Percentiles rank a stretch among this genome's conserved stretches.
phyloP scores from a whole-genome alignment of 2,888 invertebrate species.

The Petrolisthes cinctipes region DNA sequence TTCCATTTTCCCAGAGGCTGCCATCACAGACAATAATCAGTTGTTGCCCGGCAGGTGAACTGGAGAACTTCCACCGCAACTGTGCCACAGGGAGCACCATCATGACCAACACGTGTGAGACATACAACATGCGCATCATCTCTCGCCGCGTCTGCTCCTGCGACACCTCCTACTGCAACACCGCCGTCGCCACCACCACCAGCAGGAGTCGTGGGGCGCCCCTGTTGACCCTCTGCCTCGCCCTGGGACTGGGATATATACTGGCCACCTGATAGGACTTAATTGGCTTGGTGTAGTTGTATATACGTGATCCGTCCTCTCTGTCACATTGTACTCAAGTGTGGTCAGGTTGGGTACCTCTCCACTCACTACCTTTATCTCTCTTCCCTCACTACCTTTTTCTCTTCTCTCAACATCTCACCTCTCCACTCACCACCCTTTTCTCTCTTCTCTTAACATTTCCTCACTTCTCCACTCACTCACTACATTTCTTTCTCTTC shows the following conservation, averaged over 20 bases:
- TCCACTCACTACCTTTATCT: no score
- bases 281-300: no score
- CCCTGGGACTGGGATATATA: no score
- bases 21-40: not conserved
- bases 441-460: not conserved
- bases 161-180: not conserved
- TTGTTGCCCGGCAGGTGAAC: not conserved
- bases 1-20: not conserved
- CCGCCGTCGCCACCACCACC: not conserved
- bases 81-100: not conserved
- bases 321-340: no score
- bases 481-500: not conserved
- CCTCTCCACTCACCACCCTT: not conserved
- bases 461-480: not conserved
- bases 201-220: not conserved
- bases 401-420: no score
- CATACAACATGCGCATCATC: not conserved
- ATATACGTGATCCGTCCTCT: no score
- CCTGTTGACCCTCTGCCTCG: not conserved
- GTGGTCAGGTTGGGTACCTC: no score
- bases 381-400: no score
- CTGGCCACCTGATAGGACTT: no score
- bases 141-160: not conserved
- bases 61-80: not conserved
- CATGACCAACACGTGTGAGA: not conserved